phyloP scores from a whole-genome alignment of 64 coral and sea anemone species.

The Montipora capricornis region DNA sequence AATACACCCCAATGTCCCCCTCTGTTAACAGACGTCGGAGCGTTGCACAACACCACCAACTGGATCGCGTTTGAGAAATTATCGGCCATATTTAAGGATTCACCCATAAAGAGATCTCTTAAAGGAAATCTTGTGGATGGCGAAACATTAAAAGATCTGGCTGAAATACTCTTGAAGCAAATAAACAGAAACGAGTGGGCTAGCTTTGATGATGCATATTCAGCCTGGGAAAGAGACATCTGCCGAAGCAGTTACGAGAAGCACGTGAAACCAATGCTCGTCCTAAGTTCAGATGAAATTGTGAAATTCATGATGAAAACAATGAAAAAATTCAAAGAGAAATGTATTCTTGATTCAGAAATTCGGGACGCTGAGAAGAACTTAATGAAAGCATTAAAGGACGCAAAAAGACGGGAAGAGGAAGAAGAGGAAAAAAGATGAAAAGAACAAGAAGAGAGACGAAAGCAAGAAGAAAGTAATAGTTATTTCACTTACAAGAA shows the following conservation, averaged over 20 bases:
- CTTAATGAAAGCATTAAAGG: not conserved
- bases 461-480: not conserved
- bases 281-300: not conserved
- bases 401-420: not conserved
- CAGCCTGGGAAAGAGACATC: slow-evolving; percentile 54
- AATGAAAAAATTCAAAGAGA: slow-evolving; percentile 36
- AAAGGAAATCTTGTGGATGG: slow-evolving; percentile 62
- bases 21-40: slow-evolving; percentile 19
- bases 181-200: slow-evolving; percentile 28
- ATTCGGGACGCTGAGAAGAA: not conserved
- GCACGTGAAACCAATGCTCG: slow-evolving; percentile 40
- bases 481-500: not conserved
- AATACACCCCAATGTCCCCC: too few relatives aligned
- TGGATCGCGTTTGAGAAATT: slow-evolving; percentile 17
- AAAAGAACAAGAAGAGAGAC: not conserved
- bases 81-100: not conserved
- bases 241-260: slow-evolving; percentile 63
- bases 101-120: slow-evolving; percentile 43
- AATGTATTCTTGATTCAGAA: slow-evolving; percentile 31
- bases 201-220: slow-evolving; percentile 51
- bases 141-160: not conserved
- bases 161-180: not conserved
- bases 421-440: slow-evolving; percentile 39
- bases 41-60: slow-evolving; percentile 20
- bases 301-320: not conserved